A percentile compares a stretch with the other conserved stretches of the same genome.
Evolutionary conservation across 2,888 invertebrate genomes (phyloP).

Genomic region (Drosophila anceps): DNA sequence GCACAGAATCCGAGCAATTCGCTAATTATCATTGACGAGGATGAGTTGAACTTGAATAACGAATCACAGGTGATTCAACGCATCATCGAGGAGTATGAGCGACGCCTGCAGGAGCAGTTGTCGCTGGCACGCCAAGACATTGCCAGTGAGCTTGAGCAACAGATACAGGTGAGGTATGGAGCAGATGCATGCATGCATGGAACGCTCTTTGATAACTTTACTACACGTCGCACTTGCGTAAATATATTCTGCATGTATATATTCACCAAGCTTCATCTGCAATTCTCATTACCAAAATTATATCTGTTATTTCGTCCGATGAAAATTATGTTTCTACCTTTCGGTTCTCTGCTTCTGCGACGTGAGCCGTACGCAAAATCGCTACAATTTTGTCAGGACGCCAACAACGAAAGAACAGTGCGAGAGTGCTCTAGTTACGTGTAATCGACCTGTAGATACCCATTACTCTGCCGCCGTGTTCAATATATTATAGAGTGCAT

Average conservation of each 20-base stretch:
- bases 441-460: background rate
- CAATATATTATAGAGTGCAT: background rate
- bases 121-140: slow-evolving; percentile 89
- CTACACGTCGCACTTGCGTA: background rate
- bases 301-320: slow-evolving; percentile 45
- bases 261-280: slow-evolving; percentile 54
- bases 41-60: slow-evolving; percentile 83
- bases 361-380: slow-evolving; percentile 29
- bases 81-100: slow-evolving; percentile 86
- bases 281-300: slow-evolving; percentile 22
- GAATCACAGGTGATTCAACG: slow-evolving; percentile 84
- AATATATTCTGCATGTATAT: slow-evolving; percentile 40
- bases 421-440: background rate
- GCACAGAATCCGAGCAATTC: slow-evolving; percentile 69
- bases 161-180: slow-evolving; percentile 89
- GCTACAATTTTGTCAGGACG: slow-evolving; percentile 56
- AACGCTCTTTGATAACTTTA: slow-evolving; percentile 1
- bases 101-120: slow-evolving; percentile 88
- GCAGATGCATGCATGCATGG: slow-evolving; percentile 20
- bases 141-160: slow-evolving; percentile 89
- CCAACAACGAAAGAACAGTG: slow-evolving; percentile 43
- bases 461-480: background rate
- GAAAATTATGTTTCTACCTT: slow-evolving; percentile 11
- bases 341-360: slow-evolving; percentile 11
- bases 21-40: slow-evolving; percentile 84